These are phyloP conservation scores for Idaea aversata DNA, from an alignment of 2,888 invertebrate species.

Conservation along the genomic window DNA sequence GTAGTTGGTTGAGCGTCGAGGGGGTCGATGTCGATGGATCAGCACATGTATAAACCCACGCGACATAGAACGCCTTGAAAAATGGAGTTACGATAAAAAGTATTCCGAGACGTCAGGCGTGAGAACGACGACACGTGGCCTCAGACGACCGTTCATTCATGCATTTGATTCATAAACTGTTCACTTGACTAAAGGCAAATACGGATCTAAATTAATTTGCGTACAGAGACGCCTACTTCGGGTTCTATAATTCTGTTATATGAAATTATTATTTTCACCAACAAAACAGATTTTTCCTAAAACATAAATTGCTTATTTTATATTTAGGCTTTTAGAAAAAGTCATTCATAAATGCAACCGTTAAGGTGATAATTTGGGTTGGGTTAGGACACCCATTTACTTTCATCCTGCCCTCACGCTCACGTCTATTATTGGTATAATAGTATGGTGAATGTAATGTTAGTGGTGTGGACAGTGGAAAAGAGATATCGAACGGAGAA, in stretches of 20 bases:
- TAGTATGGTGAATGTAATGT: slow-evolving; percentile 50
- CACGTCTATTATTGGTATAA: slow-evolving; percentile 32
- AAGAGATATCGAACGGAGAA: neutral
- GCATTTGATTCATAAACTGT: slow-evolving; percentile 77
- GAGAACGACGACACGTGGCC: slow-evolving; percentile 76
- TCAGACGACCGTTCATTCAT: slow-evolving; percentile 66
- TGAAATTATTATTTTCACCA: neutral
- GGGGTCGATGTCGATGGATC: slow-evolving; percentile 63
- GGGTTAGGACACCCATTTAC: neutral
- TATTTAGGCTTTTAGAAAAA: too few relatives aligned
- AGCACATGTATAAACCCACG: slow-evolving; percentile 69
- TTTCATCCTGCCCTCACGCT: slow-evolving; percentile 24
- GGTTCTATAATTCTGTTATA: neutral
- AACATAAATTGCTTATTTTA: too few relatives aligned
- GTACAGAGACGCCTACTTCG: slow-evolving; percentile 5
- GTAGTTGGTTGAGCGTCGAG: slow-evolving; percentile 54
- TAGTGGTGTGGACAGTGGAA: slow-evolving; percentile 32
- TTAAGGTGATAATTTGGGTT: too few relatives aligned
- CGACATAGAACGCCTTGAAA: slow-evolving; percentile 57
- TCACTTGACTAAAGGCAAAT: slow-evolving; percentile 46
- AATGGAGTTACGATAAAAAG: slow-evolving; percentile 68
- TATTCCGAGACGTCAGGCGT: slow-evolving; percentile 58
- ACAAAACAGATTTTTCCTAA: neutral
- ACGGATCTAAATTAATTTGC: slow-evolving; percentile 18
- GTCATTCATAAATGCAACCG: too few relatives aligned